Evolutionary conservation across 2,113 vertebrate species (phyloP).

Genomic region (Nyctereutes procyonoides): DNA sequence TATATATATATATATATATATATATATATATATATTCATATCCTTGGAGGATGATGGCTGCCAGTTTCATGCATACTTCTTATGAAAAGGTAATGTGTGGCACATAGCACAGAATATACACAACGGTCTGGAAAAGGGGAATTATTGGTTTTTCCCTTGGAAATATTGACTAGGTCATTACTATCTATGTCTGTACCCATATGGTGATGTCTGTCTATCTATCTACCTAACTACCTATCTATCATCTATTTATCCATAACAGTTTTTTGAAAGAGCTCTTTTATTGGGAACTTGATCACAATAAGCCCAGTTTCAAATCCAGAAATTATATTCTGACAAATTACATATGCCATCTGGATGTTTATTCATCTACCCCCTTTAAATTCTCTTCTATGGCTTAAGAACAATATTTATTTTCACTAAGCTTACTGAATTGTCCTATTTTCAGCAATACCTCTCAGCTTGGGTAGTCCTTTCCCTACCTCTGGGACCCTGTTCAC

Average conservation of each 20-base stretch:
- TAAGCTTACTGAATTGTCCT: neutral
- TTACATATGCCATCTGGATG: neutral
- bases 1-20: no score
- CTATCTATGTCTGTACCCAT: neutral
- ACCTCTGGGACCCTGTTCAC: neutral
- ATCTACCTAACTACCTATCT: no score
- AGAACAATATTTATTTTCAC: neutral
- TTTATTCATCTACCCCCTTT: neutral
- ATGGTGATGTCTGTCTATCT: neutral
- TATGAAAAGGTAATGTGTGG: neutral
- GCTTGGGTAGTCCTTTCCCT: neutral
- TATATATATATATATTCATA: neutral
- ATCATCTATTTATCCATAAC: neutral
- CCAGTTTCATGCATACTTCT: neutral
- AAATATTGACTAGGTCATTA: neutral
- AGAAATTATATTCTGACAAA: neutral
- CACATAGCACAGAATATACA: neutral
- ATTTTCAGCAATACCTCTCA: neutral
- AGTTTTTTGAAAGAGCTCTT: neutral
- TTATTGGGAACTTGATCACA: neutral
- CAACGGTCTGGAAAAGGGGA: neutral
- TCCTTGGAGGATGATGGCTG: neutral
- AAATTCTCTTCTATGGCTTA: neutral
- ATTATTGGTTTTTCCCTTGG: neutral
- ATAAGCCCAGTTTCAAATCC: neutral